Evolutionary conservation across 30 jellyfish, hydroid and myxozoan species (phyloP).

Genomic region (Aurelia aurita): DNA sequence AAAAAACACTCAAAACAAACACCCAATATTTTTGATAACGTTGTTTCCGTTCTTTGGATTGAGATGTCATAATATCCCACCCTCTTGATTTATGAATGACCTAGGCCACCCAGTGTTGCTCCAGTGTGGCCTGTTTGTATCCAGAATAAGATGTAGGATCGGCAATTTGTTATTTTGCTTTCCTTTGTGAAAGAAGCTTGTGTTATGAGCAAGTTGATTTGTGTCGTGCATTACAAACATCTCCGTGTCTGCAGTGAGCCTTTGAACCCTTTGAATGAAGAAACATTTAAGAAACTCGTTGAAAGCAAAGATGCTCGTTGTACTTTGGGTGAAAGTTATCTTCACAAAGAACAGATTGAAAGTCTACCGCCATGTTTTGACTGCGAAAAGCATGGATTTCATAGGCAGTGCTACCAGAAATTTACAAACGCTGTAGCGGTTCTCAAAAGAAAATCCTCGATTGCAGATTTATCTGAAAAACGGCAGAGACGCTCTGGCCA

Average conservation of each 20-base stretch:
- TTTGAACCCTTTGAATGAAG: constrained; percentile 7
- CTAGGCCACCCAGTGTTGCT: background rate
- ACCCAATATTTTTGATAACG: background rate
- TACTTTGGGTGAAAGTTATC: constrained; percentile 9
- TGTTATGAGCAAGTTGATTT: constrained; percentile 17
- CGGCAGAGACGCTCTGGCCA: constrained; percentile 4
- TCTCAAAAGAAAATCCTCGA: constrained; percentile 18
- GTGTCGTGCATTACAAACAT: constrained; percentile 14
- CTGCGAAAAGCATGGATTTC: constrained; percentile 22
- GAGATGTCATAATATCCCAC: constrained; percentile 2
- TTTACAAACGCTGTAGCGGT: constrained; percentile 22
- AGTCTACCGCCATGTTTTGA: constrained; percentile 10
- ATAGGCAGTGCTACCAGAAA: constrained; percentile 32
- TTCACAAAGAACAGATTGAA: constrained; percentile 25
- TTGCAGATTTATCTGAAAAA: constrained; percentile 3
- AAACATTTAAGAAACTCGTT: constrained; percentile 17
- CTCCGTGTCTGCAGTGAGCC: background rate
- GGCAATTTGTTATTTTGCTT: background rate
- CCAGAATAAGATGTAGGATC: background rate
- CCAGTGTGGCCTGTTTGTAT: background rate
- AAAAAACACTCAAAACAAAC: background rate
- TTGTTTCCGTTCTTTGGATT: constrained; percentile 1
- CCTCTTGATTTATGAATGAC: background rate
- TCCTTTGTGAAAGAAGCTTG: background rate
- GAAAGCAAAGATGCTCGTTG: constrained; percentile 9